These are phyloP conservation scores for Euwallacea fornicatus DNA, from an alignment of 1,140 invertebrate species.

Conservation along the genomic window DNA sequence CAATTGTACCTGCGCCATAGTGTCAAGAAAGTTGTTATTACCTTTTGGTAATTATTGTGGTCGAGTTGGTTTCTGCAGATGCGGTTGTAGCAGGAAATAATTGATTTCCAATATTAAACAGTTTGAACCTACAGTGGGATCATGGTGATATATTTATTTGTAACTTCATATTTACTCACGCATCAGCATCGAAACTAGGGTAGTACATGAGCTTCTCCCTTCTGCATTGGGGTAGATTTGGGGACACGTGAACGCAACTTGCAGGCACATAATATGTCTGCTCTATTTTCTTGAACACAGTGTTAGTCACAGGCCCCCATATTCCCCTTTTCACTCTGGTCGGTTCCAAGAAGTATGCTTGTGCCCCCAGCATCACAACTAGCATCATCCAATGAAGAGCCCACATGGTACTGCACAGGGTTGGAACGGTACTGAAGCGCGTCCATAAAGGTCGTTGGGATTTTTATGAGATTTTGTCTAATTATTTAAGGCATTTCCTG, in stretches of 20 bases:
- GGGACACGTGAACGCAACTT: constrained; percentile 47
- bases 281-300: constrained; percentile 39
- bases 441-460: not conserved
- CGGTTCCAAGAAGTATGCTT: constrained; percentile 12
- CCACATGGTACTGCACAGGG: too few relatives aligned
- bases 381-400: too few relatives aligned
- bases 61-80: too few relatives aligned
- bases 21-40: too few relatives aligned
- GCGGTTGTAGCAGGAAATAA: too few relatives aligned
- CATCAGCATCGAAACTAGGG: constrained; percentile 30
- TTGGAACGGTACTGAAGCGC: too few relatives aligned
- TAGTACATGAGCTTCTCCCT: constrained; percentile 47
- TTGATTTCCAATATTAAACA: not conserved
- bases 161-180: not conserved
- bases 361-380: not conserved
- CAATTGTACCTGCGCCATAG: too few relatives aligned
- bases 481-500: constrained; percentile 22
- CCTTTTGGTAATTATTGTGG: too few relatives aligned
- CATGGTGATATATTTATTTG: too few relatives aligned
- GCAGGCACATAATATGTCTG: constrained; percentile 46
- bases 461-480: constrained; percentile 2
- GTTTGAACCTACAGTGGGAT: not conserved
- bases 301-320: constrained; percentile 43
- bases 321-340: constrained; percentile 21
- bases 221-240: constrained; percentile 47